Evolutionary conservation across 2,888 invertebrate species (phyloP).

Genomic region (Tenthredo livida): DNA sequence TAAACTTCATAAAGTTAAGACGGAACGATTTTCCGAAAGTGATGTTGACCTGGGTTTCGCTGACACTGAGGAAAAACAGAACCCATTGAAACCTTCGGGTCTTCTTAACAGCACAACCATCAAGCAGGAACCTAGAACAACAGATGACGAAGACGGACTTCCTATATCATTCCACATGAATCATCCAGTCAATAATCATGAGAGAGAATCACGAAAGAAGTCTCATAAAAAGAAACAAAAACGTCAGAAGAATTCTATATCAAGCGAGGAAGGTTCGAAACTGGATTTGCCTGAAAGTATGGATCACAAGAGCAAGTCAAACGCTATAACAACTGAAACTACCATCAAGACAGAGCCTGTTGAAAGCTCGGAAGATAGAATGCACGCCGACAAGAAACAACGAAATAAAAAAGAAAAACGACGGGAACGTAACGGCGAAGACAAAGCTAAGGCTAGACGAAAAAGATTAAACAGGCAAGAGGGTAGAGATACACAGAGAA

Average conservation of each 20-base stretch:
- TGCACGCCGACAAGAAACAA: constrained; percentile 77
- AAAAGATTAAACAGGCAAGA: constrained; percentile 82
- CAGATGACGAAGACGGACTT: constrained; percentile 74
- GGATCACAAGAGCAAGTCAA: constrained; percentile 49
- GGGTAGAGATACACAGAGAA: constrained; percentile 80
- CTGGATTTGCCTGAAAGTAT: constrained; percentile 68
- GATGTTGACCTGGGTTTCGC: constrained; percentile 80
- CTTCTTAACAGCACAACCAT: constrained; percentile 62
- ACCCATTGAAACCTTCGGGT: constrained; percentile 67
- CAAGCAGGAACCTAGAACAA: constrained; percentile 74
- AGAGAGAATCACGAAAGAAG: constrained; percentile 82
- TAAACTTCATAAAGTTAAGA: constrained; percentile 80
- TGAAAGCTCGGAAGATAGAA: constrained; percentile 72
- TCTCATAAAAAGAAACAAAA: constrained; percentile 91
- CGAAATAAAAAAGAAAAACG: constrained; percentile 77
- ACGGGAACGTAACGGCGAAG: constrained; percentile 74
- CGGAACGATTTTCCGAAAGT: constrained; percentile 82
- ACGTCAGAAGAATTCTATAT: constrained; percentile 85
- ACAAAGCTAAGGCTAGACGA: constrained; percentile 75
- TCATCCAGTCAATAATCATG: constrained; percentile 73
- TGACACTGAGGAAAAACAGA: constrained; percentile 75
- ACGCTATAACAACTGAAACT: not conserved
- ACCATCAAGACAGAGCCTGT: constrained; percentile 53
- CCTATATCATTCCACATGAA: constrained; percentile 68
- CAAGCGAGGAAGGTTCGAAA: constrained; percentile 81